Evolutionary conservation across 2,797 vertebrate genomes (phyloP), one percentile per base, ranked within the genome.

Genomic region (Triplophysa bombifrons): DNA sequence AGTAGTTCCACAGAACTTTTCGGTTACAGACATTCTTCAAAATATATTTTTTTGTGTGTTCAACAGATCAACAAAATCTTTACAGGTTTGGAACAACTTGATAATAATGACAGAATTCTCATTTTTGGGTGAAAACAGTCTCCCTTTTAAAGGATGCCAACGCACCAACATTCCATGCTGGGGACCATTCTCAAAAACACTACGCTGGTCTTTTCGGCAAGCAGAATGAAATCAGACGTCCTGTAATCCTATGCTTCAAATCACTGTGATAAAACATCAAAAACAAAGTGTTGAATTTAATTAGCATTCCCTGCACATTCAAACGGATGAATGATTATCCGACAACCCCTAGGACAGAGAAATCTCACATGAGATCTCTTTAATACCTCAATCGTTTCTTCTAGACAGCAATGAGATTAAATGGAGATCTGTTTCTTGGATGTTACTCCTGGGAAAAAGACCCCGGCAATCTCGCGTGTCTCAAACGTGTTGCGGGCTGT

Each of bases 241-340:
- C 56, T 55, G 53, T 20, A 34, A 64, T 38, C 61, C 30, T 38
- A 11, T n/a, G 30, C 61, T 34, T 63, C 30, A 34, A 63, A 63
- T 63, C 14, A 34, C 27, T 34, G 27, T 38, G 61, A 64, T 64
- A 25, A 60, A 25, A 16, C 58, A 60, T 60, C 12, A 60, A 60
- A 60, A 25, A 60, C 61, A 64, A 64, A 65, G 63, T 38, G 22
- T 3, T 14, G 34, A 65, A 65, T 63, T 63, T 17, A 63, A 63
- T 30, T 63, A 34, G 14, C 27, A 63, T 63, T 7, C 60, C 25
- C 60, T 63, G 14, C 58, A 61, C 58, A 63, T 63, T 63, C 13
- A 61, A 30, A 61, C 2, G 13, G 25, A 30, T 30, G 12, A 60
- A 60, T 60, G 25, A 61, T 61, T 61, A 30, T 61, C 13, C 14